phyloP scores from a whole-genome alignment of 2,888 invertebrate genomes.

The Eupeodes latifasciatus region DNA sequence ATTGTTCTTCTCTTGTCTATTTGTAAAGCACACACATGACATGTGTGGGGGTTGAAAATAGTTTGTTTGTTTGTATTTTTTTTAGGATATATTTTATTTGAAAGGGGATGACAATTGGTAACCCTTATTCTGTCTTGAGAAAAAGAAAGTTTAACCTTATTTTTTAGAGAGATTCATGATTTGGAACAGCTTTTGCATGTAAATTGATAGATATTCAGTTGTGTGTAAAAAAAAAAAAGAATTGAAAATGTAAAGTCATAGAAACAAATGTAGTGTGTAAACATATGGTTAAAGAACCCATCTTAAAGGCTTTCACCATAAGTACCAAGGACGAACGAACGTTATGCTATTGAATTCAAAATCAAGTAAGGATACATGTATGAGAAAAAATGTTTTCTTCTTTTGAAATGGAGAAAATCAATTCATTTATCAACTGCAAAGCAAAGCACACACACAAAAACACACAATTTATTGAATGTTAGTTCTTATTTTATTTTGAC shows the following conservation, averaged over 20 bases:
- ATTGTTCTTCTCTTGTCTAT: slow-evolving; percentile 32
- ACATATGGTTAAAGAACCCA: slow-evolving; percentile 40
- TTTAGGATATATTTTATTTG: slow-evolving; percentile 2
- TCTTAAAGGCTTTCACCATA: slow-evolving; percentile 10
- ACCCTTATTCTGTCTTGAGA: slow-evolving; percentile 12
- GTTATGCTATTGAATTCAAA: slow-evolving; percentile 30
- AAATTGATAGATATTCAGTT: slow-evolving; percentile 43
- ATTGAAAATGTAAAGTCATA: slow-evolving; percentile 23
- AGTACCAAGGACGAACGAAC: neutral
- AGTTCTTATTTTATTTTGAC: slow-evolving; percentile 18
- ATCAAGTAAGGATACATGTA: neutral
- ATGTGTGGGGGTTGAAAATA: slow-evolving; percentile 11
- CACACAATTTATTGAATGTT: neutral
- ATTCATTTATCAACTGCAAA: slow-evolving; percentile 25
- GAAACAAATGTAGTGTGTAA: slow-evolving; percentile 33
- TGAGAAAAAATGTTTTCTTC: neutral
- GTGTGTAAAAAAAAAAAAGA: slow-evolving; percentile 7
- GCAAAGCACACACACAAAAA: neutral
- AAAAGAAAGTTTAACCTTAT: slow-evolving; percentile 30
- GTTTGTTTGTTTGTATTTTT: slow-evolving; percentile 25
- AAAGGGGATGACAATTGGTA: slow-evolving; percentile 34
- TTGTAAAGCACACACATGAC: slow-evolving; percentile 33
- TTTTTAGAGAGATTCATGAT: slow-evolving; percentile 22
- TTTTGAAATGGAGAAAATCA: slow-evolving; percentile 12
- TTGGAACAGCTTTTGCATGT: slow-evolving; percentile 43